Percentiles rank a stretch among this genome's conserved stretches.
Evolutionary conservation across 2,888 invertebrate genomes (phyloP).

Genomic region (Anagyrus pseudococci): DNA sequence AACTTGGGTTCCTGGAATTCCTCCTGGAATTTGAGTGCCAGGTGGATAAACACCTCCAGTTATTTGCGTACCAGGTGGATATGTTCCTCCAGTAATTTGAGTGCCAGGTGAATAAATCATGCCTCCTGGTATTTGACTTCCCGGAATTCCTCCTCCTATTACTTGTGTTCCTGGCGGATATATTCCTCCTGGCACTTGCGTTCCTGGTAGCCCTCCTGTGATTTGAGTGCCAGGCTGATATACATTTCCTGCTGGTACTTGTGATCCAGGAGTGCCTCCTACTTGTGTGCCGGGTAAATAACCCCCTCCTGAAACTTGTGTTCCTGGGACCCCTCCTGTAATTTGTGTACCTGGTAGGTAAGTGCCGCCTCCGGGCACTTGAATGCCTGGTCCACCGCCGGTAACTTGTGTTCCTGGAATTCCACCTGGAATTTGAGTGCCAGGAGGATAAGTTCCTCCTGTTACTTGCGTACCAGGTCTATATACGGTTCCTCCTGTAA

Average conservation of each 20-base stretch:
- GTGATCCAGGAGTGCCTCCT: neutral
- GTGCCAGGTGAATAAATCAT: constrained; percentile 11
- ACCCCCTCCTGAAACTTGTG: constrained; percentile 21
- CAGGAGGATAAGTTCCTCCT: neutral
- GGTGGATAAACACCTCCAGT: constrained; percentile 23
- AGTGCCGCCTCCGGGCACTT: neutral
- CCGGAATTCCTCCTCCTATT: neutral
- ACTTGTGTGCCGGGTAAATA: constrained; percentile 25
- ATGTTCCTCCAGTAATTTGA: constrained; percentile 15
- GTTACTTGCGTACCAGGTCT: constrained; percentile 7
- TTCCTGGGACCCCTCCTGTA: constrained; percentile 25
- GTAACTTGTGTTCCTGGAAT: neutral
- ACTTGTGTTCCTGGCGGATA: constrained; percentile 28
- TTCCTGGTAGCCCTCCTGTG: constrained; percentile 31
- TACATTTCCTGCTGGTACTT: constrained; percentile 24
- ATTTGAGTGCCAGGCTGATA: constrained; percentile 31
- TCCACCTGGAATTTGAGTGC: neutral
- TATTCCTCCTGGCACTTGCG: constrained; percentile 6
- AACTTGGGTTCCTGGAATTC: constrained; percentile 22
- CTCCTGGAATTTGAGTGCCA: neutral
- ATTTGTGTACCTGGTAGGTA: constrained; percentile 19
- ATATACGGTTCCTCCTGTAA: constrained; percentile 27
- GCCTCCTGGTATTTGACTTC: constrained; percentile 1
- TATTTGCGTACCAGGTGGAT: constrained; percentile 25
- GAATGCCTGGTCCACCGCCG: neutral